Conservation (phyloP, 2,113 vertebrate genomes). For the Platichthys flesus region DNA sequence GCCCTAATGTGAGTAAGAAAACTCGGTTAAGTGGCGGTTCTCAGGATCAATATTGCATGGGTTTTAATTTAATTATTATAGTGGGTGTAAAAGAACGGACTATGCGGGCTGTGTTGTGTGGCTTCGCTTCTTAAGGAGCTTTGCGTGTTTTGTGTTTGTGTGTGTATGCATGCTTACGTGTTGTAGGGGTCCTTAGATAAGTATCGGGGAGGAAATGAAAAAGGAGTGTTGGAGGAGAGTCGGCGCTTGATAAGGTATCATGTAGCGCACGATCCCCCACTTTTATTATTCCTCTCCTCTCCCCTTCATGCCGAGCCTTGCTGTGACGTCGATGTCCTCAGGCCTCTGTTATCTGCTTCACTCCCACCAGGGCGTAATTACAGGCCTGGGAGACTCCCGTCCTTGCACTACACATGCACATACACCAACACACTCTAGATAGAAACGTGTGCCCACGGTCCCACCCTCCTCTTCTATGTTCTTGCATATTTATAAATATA, state of each 20-base stretch:
- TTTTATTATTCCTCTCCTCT: slow-evolving; percentile 31
- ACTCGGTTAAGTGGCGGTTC: slow-evolving; percentile 24
- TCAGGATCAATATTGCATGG: slow-evolving; percentile 12
- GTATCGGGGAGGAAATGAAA: slow-evolving; percentile 71
- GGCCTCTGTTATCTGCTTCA: slow-evolving; percentile 77
- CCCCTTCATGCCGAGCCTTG: neutral
- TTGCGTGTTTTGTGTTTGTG: slow-evolving; percentile 19
- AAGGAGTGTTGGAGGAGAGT: slow-evolving; percentile 37
- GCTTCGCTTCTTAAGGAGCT: slow-evolving; percentile 20
- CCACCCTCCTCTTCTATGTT: slow-evolving; percentile 44
- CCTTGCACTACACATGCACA: slow-evolving; percentile 31
- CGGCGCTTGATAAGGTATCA: slow-evolving; percentile 50
- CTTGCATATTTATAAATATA: slow-evolving; percentile 3
- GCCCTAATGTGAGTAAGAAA: slow-evolving; percentile 33
- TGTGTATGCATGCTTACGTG: slow-evolving; percentile 17
- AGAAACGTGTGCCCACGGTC: slow-evolving; percentile 1
- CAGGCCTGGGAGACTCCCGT: slow-evolving; percentile 63
- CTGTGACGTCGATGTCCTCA: slow-evolving; percentile 59
- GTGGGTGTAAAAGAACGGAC: slow-evolving; percentile 5
- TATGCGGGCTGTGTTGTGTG: slow-evolving; percentile 6
- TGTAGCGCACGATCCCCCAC: slow-evolving; percentile 23
- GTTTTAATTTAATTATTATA: slow-evolving; percentile 45
- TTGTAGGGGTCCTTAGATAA: slow-evolving; percentile 50
- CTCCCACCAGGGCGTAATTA: slow-evolving; percentile 80
- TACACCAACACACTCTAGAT: slow-evolving; percentile 6